Evolutionary conservation across 1,140 invertebrate species (phyloP).

Genomic region (Asobara japonica): DNA sequence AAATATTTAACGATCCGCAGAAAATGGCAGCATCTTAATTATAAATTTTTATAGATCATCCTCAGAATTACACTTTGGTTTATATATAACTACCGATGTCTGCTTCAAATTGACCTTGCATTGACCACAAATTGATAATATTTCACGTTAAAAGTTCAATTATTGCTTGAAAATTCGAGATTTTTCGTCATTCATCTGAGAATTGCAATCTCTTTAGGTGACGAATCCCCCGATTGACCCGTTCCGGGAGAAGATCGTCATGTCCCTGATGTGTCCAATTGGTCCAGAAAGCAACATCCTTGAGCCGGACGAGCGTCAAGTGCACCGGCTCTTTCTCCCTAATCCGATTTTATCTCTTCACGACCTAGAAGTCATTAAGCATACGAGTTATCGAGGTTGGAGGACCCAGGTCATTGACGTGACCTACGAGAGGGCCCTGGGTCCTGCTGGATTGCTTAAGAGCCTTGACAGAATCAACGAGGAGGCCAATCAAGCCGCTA

Average conservation of each 20-base stretch:
- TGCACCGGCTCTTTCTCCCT: constrained; percentile 90
- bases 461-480: constrained; percentile 83
- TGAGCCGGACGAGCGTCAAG: constrained; percentile 88
- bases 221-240: constrained; percentile 99
- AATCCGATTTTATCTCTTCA: constrained; percentile 94
- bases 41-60: too few species aligned
- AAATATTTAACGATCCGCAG: too few species aligned
- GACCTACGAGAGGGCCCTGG: constrained; percentile 81
- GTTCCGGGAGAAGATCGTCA: constrained; percentile 98
- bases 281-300: constrained; percentile 95
- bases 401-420: constrained; percentile 91
- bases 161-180: too few species aligned
- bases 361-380: constrained; percentile 89
- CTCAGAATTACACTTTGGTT: too few species aligned
- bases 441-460: constrained; percentile 77
- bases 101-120: too few species aligned
- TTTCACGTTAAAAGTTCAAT: too few species aligned
- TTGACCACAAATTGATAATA: too few species aligned
- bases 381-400: constrained; percentile 90
- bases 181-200: too few species aligned
- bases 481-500: constrained; percentile 85
- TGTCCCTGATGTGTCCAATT: constrained; percentile 93
- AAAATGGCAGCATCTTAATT: too few species aligned
- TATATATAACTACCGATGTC: too few species aligned
- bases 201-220: too few species aligned